These are phyloP conservation scores for Paratrypauchen microcephalus DNA, from an alignment of 2,797 vertebrate species.

Conservation along the genomic window DNA sequence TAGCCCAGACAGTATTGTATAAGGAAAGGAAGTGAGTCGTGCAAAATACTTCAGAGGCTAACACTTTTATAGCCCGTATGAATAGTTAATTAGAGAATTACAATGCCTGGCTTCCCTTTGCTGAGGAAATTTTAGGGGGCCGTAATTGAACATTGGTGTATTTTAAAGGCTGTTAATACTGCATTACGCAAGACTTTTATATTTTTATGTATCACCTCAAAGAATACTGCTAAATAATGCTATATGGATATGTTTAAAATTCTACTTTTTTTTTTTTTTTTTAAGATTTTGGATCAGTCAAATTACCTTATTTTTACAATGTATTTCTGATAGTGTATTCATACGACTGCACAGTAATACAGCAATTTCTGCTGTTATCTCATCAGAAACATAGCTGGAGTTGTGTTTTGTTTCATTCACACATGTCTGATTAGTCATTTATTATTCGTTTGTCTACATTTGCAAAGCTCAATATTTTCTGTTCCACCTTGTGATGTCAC, in stretches of 20 bases:
- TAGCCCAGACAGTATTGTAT: not conserved
- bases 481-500: too few species aligned
- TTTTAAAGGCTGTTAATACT: constrained; percentile 17
- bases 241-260: not conserved
- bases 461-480: too few species aligned
- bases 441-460: too few species aligned
- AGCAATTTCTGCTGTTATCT: not conserved
- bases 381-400: too few species aligned
- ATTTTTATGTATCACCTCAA: not conserved
- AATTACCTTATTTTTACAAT: not conserved
- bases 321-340: not conserved
- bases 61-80: constrained; percentile 13
- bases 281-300: not conserved
- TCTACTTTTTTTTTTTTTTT: not conserved
- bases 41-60: constrained; percentile 5
- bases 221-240: not conserved
- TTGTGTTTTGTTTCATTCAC: too few species aligned
- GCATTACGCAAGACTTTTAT: constrained; percentile 6
- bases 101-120: constrained; percentile 2
- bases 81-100: constrained; percentile 17
- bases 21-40: not conserved
- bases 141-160: constrained; percentile 14
- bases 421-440: too few species aligned
- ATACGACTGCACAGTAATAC: not conserved
- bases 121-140: not conserved